These are phyloP conservation scores for Drosophila pallidifrons DNA, from an alignment of 1,140 invertebrate genomes.

Conservation along the genomic window DNA sequence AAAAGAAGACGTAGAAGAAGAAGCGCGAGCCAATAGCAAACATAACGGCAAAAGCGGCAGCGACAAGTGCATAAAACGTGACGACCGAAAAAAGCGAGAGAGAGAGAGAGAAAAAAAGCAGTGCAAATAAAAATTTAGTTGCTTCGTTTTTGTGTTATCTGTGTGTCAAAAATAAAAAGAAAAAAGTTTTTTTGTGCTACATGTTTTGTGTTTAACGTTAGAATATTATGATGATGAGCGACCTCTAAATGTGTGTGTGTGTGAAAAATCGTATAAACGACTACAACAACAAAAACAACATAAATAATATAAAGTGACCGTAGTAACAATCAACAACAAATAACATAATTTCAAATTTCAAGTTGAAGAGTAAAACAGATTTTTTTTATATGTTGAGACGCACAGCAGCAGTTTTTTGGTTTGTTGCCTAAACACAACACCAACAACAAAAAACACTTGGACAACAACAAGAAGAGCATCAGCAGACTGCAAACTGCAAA, in stretches of 20 bases:
- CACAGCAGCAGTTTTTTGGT: conserved; percentile 30
- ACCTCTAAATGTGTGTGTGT: conserved; percentile 46
- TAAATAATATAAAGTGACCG: conserved; percentile 14
- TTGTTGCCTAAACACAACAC: conserved; percentile 37
- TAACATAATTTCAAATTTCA: conserved; percentile 37
- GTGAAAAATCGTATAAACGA: conserved; percentile 26
- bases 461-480: conserved; percentile 13
- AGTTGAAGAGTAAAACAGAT: conserved; percentile 27
- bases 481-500: conserved; percentile 3
- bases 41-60: conserved; percentile 45
- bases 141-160: conserved; percentile 34
- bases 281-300: conserved; percentile 25
- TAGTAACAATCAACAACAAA: conserved; percentile 23
- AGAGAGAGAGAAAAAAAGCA: conserved; percentile 7
- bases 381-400: conserved; percentile 42
- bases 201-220: conserved; percentile 67
- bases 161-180: conserved; percentile 15
- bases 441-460: conserved; percentile 9
- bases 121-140: conserved; percentile 31
- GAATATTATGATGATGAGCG: conserved; percentile 47
- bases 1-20: conserved; percentile 30
- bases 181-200: conserved; percentile 25
- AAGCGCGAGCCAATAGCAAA: conserved; percentile 38
- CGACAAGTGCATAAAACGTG: conserved; percentile 58
- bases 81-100: conserved; percentile 36